Conservation (phyloP, 2,888 invertebrate species). For the Schizotus pectinicornis region DNA sequence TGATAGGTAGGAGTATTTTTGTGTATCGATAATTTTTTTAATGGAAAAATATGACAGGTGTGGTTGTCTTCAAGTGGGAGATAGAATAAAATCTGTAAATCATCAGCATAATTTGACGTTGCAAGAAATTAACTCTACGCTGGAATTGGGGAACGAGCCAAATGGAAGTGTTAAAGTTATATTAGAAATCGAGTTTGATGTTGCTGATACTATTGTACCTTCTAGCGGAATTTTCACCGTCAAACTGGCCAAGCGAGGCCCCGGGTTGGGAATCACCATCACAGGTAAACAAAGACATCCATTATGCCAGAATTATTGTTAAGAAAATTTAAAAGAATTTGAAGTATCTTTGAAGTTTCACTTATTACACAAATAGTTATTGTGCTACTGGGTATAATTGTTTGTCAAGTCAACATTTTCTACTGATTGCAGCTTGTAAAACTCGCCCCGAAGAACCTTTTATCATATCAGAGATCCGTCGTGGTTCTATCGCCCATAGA, state of each 20-base stretch:
- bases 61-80: conserved; percentile 79
- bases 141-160: conserved; percentile 59
- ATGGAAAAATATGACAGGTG: conserved; percentile 62
- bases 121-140: conserved; percentile 63
- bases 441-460: conserved; percentile 73
- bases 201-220: conserved; percentile 89
- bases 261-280: conserved; percentile 87
- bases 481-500: conserved; percentile 80
- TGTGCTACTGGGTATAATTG: too few relatives aligned
- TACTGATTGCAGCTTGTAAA: conserved; percentile 52
- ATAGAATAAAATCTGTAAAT: conserved; percentile 84
- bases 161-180: conserved; percentile 71
- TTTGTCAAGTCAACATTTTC: too few relatives aligned
- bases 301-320: too few relatives aligned
- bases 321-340: too few relatives aligned
- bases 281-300: too few relatives aligned
- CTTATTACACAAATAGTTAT: too few relatives aligned
- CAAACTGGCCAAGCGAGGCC: conserved; percentile 79
- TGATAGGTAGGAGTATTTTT: conserved; percentile 58
- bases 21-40: conserved; percentile 19
- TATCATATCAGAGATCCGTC: conserved; percentile 86
- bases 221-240: conserved; percentile 91
- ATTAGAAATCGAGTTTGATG: conserved; percentile 86
- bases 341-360: too few relatives aligned
- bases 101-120: conserved; percentile 73